Conservation (phyloP, 2,113 vertebrate species). For the Barbus barbus region DNA sequence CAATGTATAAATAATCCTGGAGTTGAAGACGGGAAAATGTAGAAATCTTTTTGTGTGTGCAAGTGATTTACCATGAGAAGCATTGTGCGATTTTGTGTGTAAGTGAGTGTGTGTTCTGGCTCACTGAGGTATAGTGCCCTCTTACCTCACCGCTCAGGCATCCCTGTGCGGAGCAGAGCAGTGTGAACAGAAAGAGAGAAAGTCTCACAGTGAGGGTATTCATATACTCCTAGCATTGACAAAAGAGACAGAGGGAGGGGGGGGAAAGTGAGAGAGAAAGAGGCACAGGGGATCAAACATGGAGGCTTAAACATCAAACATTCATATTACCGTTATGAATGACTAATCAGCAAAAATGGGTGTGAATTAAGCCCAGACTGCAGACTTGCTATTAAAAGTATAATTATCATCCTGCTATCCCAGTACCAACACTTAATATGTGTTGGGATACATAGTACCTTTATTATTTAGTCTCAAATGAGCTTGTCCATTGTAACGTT, state of each 20-base stretch:
- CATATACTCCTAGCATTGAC: slow-evolving; percentile 72
- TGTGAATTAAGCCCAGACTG: not conserved
- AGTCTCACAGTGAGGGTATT: slow-evolving; percentile 80
- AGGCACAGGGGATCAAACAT: slow-evolving; percentile 33
- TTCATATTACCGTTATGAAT: slow-evolving; percentile 40
- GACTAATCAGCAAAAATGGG: slow-evolving; percentile 30
- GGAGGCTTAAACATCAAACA: slow-evolving; percentile 36
- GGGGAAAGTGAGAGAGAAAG: slow-evolving; percentile 39
- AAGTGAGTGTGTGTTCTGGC: slow-evolving; percentile 48
- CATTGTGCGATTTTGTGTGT: slow-evolving; percentile 52
- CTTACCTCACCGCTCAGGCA: slow-evolving; percentile 81
- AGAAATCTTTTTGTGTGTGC: slow-evolving; percentile 9
- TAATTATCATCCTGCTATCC: slow-evolving; percentile 1
- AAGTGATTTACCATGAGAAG: not conserved
- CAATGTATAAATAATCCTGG: not conserved
- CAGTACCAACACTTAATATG: not conserved
- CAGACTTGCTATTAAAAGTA: slow-evolving; percentile 1
- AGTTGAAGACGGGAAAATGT: not conserved
- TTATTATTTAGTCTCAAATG: not conserved
- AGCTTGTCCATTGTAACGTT: not conserved
- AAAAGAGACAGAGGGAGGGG: slow-evolving; percentile 66
- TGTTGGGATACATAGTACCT: not conserved
- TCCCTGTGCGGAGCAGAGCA: slow-evolving; percentile 74
- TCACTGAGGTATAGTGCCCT: slow-evolving; percentile 62
- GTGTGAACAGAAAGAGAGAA: slow-evolving; percentile 67